Evolutionary conservation across 2,797 vertebrate genomes (phyloP).

Genomic region (Schizothorax lantsangensis): DNA sequence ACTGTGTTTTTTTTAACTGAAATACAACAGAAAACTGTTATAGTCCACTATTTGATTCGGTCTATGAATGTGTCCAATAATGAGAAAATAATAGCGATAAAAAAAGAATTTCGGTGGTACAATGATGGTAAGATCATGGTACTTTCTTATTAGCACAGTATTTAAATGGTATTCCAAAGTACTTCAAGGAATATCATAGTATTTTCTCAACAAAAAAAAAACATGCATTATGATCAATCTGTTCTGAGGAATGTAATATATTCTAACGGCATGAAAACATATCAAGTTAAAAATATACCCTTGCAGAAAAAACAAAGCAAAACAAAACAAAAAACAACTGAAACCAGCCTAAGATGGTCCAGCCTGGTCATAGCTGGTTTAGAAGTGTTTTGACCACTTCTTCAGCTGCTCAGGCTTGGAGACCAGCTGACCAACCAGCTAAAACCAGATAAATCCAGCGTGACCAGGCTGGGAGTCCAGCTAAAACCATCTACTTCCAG

Average conservation of each 20-base stretch:
- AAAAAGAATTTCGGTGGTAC: background rate
- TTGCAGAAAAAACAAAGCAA: background rate
- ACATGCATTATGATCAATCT: background rate
- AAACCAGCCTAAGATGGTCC: too few species aligned
- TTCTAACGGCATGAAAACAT: background rate
- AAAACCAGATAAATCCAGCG: background rate
- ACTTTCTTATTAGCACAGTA: background rate
- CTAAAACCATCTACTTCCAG: background rate
- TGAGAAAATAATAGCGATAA: background rate
- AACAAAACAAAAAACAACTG: too few species aligned
- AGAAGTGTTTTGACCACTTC: too few species aligned
- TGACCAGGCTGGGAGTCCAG: background rate
- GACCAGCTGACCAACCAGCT: background rate
- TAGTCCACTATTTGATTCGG: background rate
- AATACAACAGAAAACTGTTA: background rate
- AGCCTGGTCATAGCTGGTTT: background rate
- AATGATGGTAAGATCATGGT: too few species aligned
- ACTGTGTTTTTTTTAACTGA: background rate
- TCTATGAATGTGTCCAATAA: background rate
- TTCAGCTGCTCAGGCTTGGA: background rate
- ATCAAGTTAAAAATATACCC: too few species aligned
- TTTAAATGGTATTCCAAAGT: background rate
- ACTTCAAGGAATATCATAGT: background rate
- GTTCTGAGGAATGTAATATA: background rate
- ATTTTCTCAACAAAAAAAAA: background rate